Base-by-base conservation (phyloP, 1,140 invertebrate species). In the Papilio machaon region DNA sequence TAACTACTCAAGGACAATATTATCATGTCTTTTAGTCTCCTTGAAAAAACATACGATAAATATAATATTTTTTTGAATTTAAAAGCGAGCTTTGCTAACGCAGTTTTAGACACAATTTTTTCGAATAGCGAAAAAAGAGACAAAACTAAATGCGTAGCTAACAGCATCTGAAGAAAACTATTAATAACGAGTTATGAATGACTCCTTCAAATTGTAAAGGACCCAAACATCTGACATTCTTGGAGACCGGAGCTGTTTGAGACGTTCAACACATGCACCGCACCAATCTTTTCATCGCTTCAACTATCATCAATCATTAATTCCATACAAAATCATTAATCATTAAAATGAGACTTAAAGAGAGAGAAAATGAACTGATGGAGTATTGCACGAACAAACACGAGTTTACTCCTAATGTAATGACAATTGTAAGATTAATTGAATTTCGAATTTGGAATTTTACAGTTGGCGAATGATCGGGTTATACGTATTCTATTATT, bases 311-410 rank as follows among this genome's bases (percentile, higher is more conserved):
- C 89, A 87, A 94, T 94, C 91, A 92, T 88, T 85, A 87, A 87
- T 90, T 91, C 85, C 83, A 85, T 89, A 82, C 81, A 78, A 80
- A 77, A 89, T 90, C 92, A 92, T 94, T 90, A 88, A 94, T 94
- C 92, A 92, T 90, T 89, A 85, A 91, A 94, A 94, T 94, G 92
- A 94, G 92, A 92, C 91, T 94, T 94, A 94, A 94, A 94, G 90
- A 91, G 91, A 93, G 88, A 92, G 90, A 94, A 92, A 92, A 94
- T 93, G 91, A 92, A 91, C 88, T 90, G 89, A 90, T 86, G 86
- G 83, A 81, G 89, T 88, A 88, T 88, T 89, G 88, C 85, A 87
- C 87, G 88, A 92, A 90, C 91, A 92, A 92, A 92, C 92, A 91
- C 87, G 86, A 89, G 84, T 89, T 83, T 84, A 86, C 81, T 88